Evolutionary conservation across 2,888 invertebrate genomes (phyloP).

Genomic region (Gortyna flavago): DNA sequence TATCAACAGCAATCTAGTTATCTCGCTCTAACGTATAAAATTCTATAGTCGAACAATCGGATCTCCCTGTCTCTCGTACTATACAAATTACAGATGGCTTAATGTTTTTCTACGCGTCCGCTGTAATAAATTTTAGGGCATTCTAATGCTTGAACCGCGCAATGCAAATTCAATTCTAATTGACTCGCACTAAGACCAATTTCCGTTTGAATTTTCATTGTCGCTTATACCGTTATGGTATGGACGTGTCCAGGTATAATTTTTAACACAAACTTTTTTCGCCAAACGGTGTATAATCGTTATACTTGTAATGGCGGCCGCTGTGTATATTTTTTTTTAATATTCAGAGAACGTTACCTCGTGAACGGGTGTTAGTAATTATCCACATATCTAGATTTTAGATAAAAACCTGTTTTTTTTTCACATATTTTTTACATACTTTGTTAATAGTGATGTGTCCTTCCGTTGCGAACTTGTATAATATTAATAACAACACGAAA

Average conservation of each 20-base stretch:
- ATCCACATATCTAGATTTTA: slow-evolving; percentile 86
- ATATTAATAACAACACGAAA: slow-evolving; percentile 70
- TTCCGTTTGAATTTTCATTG: slow-evolving; percentile 34
- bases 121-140: slow-evolving; percentile 78
- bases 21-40: slow-evolving; percentile 75
- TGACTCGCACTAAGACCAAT: neutral
- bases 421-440: slow-evolving; percentile 73
- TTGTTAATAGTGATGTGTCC: slow-evolving; percentile 79
- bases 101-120: slow-evolving; percentile 85
- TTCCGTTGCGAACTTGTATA: slow-evolving; percentile 72
- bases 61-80: slow-evolving; percentile 78
- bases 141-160: slow-evolving; percentile 68
- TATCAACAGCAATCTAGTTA: slow-evolving; percentile 69
- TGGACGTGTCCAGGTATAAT: slow-evolving; percentile 73
- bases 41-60: slow-evolving; percentile 43
- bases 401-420: slow-evolving; percentile 79
- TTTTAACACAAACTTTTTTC: slow-evolving; percentile 84
- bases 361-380: slow-evolving; percentile 84
- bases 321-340: slow-evolving; percentile 74
- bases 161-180: slow-evolving; percentile 64
- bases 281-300: slow-evolving; percentile 84
- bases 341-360: slow-evolving; percentile 82
- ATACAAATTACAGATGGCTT: slow-evolving; percentile 86
- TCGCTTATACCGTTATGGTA: slow-evolving; percentile 64
- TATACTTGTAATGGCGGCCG: slow-evolving; percentile 82